These are phyloP conservation scores for Xestobium rufovillosum DNA, from an alignment of 2,888 invertebrate genomes.

Conservation along the genomic window DNA sequence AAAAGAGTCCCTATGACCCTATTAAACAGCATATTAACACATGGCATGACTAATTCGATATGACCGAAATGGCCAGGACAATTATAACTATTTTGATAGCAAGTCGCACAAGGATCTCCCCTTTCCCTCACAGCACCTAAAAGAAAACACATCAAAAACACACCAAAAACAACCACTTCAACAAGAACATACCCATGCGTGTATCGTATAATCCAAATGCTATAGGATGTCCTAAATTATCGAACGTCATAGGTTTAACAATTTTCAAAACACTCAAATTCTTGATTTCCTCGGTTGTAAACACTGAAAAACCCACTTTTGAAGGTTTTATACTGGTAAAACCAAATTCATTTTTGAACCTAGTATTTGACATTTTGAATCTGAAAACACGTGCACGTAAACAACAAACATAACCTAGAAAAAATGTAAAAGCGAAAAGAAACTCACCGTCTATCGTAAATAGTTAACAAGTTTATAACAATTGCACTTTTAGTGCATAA, in stretches of 20 bases:
- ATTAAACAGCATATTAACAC: conserved; percentile 86
- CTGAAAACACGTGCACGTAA: no score
- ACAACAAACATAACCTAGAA: no score
- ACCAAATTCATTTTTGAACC: no score
- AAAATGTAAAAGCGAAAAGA: no score
- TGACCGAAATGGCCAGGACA: conserved; percentile 95
- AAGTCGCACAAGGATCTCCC: conserved; percentile 72
- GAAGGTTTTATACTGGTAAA: no score
- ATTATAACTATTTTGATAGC: conserved; percentile 54
- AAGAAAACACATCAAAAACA: conserved; percentile 10
- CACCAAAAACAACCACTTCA: conserved; percentile 2
- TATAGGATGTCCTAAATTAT: conserved; percentile 72
- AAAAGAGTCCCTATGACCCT: conserved; percentile 62
- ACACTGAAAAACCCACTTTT: conserved; percentile 60
- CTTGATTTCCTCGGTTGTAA: conserved; percentile 66
- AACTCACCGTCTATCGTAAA: no score
- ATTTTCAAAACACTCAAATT: conserved; percentile 77
- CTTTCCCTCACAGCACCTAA: conserved; percentile 54
- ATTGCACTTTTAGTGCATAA: no score
- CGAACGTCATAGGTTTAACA: conserved; percentile 69
- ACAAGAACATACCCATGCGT: conserved; percentile 54
- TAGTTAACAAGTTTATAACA: no score
- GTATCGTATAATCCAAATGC: conserved; percentile 88
- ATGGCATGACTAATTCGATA: conserved; percentile 80
- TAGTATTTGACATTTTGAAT: no score